Evolutionary conservation across 1,140 invertebrate genomes (phyloP).

Genomic region (Leptinotarsa lineolata): DNA sequence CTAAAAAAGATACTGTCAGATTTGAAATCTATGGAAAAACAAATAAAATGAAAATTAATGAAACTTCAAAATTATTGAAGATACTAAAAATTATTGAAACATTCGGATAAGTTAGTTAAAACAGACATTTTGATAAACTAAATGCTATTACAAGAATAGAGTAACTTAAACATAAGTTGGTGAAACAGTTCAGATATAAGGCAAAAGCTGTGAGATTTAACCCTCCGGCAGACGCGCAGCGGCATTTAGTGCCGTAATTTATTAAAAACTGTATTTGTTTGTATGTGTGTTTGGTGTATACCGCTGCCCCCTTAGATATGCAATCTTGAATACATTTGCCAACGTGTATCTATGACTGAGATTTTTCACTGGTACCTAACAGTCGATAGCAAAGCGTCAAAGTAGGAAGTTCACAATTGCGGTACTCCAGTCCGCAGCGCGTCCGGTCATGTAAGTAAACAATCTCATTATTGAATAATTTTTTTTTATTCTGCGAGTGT

Average conservation of each 20-base stretch:
- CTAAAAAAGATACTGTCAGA: too few species aligned
- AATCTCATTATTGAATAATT: background rate
- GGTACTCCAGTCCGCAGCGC: background rate
- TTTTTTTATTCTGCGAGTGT: background rate
- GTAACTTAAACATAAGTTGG: too few species aligned
- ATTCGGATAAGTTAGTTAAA: too few species aligned
- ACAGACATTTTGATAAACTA: too few species aligned
- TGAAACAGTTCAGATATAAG: too few species aligned
- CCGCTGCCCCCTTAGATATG: conserved; percentile 1
- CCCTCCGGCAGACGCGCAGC: background rate
- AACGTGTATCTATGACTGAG: background rate
- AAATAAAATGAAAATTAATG: too few species aligned
- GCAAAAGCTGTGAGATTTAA: too few species aligned
- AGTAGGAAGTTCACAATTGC: background rate
- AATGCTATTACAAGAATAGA: too few species aligned
- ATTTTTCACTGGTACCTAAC: background rate
- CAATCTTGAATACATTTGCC: background rate
- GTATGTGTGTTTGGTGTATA: background rate
- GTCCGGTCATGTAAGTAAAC: background rate
- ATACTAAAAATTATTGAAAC: too few species aligned
- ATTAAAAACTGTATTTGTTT: background rate
- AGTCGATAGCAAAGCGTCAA: background rate
- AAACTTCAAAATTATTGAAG: too few species aligned
- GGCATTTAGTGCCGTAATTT: background rate
- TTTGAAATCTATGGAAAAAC: too few species aligned